phyloP scores from a whole-genome alignment of 2,888 invertebrate species.

The Pyrrhia umbra region DNA sequence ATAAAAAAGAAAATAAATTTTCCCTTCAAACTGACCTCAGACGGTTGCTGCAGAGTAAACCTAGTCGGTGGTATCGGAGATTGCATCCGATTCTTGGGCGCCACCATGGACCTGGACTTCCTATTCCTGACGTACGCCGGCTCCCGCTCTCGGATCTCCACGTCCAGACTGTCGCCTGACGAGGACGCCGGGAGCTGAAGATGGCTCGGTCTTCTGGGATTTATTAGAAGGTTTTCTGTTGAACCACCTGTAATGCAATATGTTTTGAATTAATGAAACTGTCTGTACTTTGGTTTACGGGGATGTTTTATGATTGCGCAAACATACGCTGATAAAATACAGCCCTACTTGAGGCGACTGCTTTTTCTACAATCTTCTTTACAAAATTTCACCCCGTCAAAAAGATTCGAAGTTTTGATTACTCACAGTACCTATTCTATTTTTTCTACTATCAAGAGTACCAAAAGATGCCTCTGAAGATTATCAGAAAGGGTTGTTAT shows the following conservation, averaged over 20 bases:
- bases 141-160: slow-evolving; percentile 79
- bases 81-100: slow-evolving; percentile 76
- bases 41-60: slow-evolving; percentile 67
- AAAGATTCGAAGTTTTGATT: too few relatives aligned
- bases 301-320: background rate
- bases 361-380: too few relatives aligned
- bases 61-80: slow-evolving; percentile 84
- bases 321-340: too few relatives aligned
- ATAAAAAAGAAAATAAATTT: too few relatives aligned
- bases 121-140: slow-evolving; percentile 72
- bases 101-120: slow-evolving; percentile 84
- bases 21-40: slow-evolving; percentile 72
- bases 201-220: slow-evolving; percentile 76
- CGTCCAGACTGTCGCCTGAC: slow-evolving; percentile 85
- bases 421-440: too few relatives aligned
- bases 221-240: slow-evolving; percentile 79
- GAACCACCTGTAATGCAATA: slow-evolving; percentile 80
- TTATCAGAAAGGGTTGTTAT: too few relatives aligned
- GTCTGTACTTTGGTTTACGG: background rate
- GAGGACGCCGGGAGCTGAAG: slow-evolving; percentile 83
- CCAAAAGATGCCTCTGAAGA: too few relatives aligned
- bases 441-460: too few relatives aligned
- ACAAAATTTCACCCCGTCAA: too few relatives aligned
- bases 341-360: too few relatives aligned
- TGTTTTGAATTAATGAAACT: background rate